Evolutionary conservation across 2,113 vertebrate genomes (phyloP).

Genomic region (Girardinichthys multiradiatus): DNA sequence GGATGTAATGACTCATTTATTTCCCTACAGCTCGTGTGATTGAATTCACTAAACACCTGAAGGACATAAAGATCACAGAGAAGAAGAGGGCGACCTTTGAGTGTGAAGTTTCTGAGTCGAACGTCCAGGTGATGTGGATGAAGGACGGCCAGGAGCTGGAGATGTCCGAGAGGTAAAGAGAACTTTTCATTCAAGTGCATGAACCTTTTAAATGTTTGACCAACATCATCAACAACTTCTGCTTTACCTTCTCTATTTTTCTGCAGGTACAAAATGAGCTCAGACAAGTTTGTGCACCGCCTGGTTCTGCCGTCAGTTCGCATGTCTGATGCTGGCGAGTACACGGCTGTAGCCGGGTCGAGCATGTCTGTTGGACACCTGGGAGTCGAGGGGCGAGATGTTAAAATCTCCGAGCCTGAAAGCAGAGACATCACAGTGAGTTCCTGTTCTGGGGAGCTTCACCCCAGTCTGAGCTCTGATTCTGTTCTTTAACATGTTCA

Average conservation of each 20-base stretch:
- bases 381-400: constrained; percentile 89
- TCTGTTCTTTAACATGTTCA: background rate
- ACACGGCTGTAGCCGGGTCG: constrained; percentile 93
- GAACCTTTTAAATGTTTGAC: background rate
- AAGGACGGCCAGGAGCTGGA: constrained; percentile 94
- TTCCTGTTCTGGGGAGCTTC: background rate
- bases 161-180: constrained; percentile 85
- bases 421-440: constrained; percentile 87
- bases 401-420: constrained; percentile 85
- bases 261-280: constrained; percentile 87
- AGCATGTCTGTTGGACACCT: constrained; percentile 89
- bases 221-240: background rate
- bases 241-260: background rate
- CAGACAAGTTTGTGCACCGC: constrained; percentile 88
- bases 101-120: constrained; percentile 94
- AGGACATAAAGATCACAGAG: constrained; percentile 94
- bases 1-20: background rate
- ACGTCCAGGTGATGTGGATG: constrained; percentile 94
- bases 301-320: constrained; percentile 88
- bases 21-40: constrained; percentile 88
- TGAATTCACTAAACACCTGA: constrained; percentile 94
- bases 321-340: constrained; percentile 91
- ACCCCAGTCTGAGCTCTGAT: background rate
- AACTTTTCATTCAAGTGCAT: constrained; percentile 18
- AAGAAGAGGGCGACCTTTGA: constrained; percentile 96